A percentile compares a stretch with the other conserved stretches of the same genome.
phyloP scores from a whole-genome alignment of 2,113 vertebrate species.

The Hydrolagus affinis region DNA sequence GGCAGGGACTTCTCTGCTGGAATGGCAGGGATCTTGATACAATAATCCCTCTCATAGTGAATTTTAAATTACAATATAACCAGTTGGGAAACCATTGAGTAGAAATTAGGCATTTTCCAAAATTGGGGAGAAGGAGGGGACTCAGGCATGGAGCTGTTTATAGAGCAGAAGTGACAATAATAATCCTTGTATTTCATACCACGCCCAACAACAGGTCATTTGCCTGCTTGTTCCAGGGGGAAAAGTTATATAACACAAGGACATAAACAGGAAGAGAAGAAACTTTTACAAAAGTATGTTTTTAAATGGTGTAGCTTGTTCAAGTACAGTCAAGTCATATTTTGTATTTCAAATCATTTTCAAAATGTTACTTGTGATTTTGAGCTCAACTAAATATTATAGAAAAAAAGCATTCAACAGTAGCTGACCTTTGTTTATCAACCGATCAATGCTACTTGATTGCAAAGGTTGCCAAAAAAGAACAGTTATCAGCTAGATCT shows the following conservation, averaged over 20 bases:
- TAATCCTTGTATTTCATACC: too few relatives aligned
- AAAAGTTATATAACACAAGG: background rate
- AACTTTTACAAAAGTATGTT: background rate
- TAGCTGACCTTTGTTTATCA: slow-evolving; percentile 8
- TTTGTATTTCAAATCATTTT: background rate
- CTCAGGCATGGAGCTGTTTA: background rate
- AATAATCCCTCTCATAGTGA: background rate
- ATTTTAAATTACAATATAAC: background rate
- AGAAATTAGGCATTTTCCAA: background rate
- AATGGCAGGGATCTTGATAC: background rate
- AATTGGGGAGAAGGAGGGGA: background rate
- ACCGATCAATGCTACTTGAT: background rate
- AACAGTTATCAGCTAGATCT: background rate
- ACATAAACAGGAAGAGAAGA: background rate
- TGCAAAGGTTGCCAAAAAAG: background rate
- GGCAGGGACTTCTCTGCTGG: background rate
- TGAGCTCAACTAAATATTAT: background rate
- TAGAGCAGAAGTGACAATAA: background rate
- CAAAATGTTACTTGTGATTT: background rate
- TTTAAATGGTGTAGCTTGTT: background rate
- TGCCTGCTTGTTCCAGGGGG: background rate
- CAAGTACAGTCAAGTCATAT: background rate
- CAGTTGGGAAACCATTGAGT: background rate
- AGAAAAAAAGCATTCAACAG: background rate
- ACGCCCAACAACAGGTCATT: background rate